phyloP scores from a whole-genome alignment of 2,113 vertebrate species.

The Himantopus leucocephalus region DNA sequence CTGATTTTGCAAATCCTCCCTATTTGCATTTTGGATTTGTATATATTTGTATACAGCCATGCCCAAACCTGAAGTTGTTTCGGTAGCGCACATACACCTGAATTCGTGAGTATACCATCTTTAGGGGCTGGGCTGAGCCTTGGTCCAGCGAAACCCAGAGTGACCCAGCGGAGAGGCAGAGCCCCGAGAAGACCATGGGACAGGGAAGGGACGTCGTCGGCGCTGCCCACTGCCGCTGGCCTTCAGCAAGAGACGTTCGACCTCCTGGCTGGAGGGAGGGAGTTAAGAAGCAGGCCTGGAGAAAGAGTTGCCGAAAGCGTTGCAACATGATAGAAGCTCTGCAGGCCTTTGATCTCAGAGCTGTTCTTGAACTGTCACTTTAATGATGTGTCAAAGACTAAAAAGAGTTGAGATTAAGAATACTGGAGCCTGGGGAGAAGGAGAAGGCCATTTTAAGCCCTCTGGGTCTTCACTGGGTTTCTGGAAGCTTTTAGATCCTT shows the following conservation, averaged over 20 bases:
- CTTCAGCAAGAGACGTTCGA: background rate
- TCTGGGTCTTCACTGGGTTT: conserved; percentile 40
- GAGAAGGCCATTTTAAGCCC: conserved; percentile 50
- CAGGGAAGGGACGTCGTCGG: background rate
- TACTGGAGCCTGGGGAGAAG: conserved; percentile 63
- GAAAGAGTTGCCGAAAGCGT: conserved; percentile 10
- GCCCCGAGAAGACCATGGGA: background rate
- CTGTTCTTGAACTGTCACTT: conserved; percentile 68
- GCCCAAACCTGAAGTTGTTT: conserved; percentile 9
- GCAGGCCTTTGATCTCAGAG: conserved; percentile 51
- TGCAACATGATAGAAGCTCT: conserved; percentile 60
- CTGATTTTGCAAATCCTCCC: background rate
- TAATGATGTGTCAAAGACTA: conserved; percentile 67
- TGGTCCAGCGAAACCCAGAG: background rate
- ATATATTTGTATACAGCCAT: background rate
- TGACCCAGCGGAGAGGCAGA: background rate
- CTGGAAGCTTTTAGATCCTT: conserved; percentile 41
- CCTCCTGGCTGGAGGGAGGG: conserved; percentile 8
- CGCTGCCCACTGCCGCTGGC: background rate
- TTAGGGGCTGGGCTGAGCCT: background rate
- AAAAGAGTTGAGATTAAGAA: conserved; percentile 62
- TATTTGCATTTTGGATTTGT: conserved; percentile 33
- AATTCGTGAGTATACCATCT: fast-evolving
- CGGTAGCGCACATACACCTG: background rate
- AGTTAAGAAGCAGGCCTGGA: background rate